Conservation (phyloP, 2,113 vertebrate species). For the Phrynosoma platyrhinos region DNA sequence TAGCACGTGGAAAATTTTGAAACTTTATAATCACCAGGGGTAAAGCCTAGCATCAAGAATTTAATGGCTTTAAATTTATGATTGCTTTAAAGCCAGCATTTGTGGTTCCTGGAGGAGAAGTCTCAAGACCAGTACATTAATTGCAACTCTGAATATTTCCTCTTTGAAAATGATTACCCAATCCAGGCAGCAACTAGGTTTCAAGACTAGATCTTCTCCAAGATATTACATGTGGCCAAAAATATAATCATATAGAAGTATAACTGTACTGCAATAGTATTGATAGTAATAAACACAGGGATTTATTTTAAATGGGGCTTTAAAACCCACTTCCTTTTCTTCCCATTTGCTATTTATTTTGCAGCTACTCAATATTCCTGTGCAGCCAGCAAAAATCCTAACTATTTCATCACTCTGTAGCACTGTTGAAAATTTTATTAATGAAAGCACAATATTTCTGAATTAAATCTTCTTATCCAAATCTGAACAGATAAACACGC, state of each 20-base stretch:
- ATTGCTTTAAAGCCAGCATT: not conserved
- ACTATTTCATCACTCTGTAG: constrained; percentile 66
- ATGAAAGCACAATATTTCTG: constrained; percentile 62
- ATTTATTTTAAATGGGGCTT: constrained; percentile 72
- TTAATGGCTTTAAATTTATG: not conserved
- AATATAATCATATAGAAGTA: constrained; percentile 59
- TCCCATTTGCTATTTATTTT: constrained; percentile 71
- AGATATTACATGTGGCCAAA: constrained; percentile 48
- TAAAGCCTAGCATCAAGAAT: not conserved
- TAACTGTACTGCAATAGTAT: constrained; percentile 47
- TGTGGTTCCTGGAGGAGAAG: not conserved
- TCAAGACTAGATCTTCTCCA: constrained; percentile 38
- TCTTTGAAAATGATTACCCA: constrained; percentile 47
- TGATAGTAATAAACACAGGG: constrained; percentile 68
- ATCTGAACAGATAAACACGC: constrained; percentile 60
- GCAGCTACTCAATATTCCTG: constrained; percentile 71
- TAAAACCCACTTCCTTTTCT: constrained; percentile 72
- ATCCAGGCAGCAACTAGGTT: constrained; percentile 48
- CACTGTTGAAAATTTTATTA: constrained; percentile 42
- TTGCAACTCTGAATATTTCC: not conserved
- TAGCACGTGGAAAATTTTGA: not conserved
- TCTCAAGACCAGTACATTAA: not conserved
- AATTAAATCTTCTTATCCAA: constrained; percentile 65
- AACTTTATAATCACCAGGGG: not conserved
- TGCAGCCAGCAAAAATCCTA: constrained; percentile 68